Percentiles rank a stretch among this genome's conserved stretches.
Evolutionary conservation across 2,888 invertebrate species (phyloP).

Genomic region (Apoderus coryli): DNA sequence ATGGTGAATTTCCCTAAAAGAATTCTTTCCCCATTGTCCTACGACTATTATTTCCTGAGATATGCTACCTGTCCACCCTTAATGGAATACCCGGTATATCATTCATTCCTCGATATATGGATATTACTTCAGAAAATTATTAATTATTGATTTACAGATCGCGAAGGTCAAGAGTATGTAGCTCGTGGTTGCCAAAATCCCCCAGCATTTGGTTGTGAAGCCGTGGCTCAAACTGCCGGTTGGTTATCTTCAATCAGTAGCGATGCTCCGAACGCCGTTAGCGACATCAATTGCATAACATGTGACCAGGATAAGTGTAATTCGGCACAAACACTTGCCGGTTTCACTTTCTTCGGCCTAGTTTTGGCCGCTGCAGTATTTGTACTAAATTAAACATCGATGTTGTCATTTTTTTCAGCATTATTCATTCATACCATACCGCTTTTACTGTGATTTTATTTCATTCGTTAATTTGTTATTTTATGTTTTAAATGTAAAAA

Average conservation of each 20-base stretch:
- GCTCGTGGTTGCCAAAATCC: constrained; percentile 24
- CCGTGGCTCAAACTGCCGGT: constrained; percentile 22
- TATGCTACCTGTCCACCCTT: no score
- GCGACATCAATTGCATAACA: constrained; percentile 22
- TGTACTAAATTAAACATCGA: no score
- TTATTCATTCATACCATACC: no score
- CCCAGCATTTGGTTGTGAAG: constrained; percentile 22
- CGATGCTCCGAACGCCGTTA: constrained; percentile 16
- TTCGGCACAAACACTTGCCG: constrained; percentile 21
- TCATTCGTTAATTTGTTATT: no score
- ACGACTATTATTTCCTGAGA: no score
- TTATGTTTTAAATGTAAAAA: no score
- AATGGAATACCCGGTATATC: no score
- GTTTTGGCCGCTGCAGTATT: constrained; percentile 23
- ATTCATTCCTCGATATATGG: no score
- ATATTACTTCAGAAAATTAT: constrained; percentile 6
- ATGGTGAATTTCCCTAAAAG: no score
- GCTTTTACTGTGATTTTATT: no score
- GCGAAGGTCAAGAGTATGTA: constrained; percentile 23
- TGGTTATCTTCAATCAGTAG: constrained; percentile 15
- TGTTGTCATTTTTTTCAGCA: no score
- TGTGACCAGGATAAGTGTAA: constrained; percentile 29
- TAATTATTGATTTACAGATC: constrained; percentile 24
- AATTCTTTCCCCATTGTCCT: no score
- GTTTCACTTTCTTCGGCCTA: constrained; percentile 21